phyloP scores from a whole-genome alignment of 2,888 invertebrate genomes.

The Cabera pusaria region DNA sequence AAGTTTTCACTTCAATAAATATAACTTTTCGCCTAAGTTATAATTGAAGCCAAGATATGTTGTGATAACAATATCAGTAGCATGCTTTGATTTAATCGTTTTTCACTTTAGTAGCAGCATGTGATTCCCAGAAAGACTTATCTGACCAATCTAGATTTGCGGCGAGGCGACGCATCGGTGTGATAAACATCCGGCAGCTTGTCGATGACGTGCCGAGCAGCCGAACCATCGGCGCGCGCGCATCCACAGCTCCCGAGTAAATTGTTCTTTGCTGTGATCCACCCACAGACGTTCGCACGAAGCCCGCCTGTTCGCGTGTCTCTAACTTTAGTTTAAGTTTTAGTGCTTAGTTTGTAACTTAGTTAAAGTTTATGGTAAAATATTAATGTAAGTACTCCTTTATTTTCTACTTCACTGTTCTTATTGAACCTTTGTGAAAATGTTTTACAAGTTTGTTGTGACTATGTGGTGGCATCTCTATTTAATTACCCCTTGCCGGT shows the following conservation, averaged over 20 bases:
- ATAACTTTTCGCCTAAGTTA: too few species aligned
- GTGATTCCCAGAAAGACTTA: constrained; percentile 8
- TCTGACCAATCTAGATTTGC: too few species aligned
- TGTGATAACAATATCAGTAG: too few species aligned
- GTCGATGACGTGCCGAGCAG: constrained; percentile 50
- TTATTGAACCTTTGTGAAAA: not conserved
- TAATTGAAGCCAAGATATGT: too few species aligned
- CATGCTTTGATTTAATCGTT: too few species aligned
- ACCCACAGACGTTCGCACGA: constrained; percentile 67
- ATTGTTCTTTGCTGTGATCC: too few species aligned
- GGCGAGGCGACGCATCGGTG: constrained; percentile 42
- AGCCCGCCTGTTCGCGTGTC: constrained; percentile 45
- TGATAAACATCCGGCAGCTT: constrained; percentile 52
- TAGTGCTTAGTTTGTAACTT: constrained; percentile 39
- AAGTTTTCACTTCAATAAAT: too few species aligned
- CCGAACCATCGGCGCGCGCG: constrained; percentile 28
- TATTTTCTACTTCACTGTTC: not conserved
- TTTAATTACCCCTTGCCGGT: constrained; percentile 14
- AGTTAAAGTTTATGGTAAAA: constrained; percentile 52
- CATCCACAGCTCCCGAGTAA: too few species aligned
- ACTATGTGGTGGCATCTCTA: constrained; percentile 7
- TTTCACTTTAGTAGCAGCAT: too few species aligned
- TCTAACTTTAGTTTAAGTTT: constrained; percentile 31
- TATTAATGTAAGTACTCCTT: constrained; percentile 51
- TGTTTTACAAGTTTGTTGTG: constrained; percentile 1